Conservation (phyloP, 2,113 vertebrate genomes). For the Centropristis striata region DNA sequence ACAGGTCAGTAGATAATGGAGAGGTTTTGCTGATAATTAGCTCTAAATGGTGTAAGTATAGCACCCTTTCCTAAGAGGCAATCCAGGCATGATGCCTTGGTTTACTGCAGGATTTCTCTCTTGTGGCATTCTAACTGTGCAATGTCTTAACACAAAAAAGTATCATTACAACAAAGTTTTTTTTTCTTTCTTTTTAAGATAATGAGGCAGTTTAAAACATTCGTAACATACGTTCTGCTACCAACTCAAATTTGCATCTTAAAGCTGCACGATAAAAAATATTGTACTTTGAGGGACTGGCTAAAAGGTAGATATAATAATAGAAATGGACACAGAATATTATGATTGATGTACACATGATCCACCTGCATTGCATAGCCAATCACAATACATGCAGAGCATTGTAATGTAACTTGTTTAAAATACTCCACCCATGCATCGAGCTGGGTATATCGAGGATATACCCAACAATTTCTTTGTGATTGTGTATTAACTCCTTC, state of each 20-base stretch:
- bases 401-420: too few relatives aligned
- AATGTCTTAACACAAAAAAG: not conserved
- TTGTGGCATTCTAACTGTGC: not conserved
- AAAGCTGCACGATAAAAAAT: not conserved
- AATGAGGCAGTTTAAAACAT: not conserved
- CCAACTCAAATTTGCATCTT: not conserved
- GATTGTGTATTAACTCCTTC: too few relatives aligned
- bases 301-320: not conserved
- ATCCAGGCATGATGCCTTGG: conserved; percentile 19
- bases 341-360: not conserved
- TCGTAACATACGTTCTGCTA: too few relatives aligned
- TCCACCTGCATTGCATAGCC: too few relatives aligned
- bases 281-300: not conserved
- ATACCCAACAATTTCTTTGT: too few relatives aligned
- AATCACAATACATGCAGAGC: too few relatives aligned
- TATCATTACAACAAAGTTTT: not conserved
- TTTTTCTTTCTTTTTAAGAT: not conserved
- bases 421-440: too few relatives aligned
- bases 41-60: conserved; percentile 64
- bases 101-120: conserved; percentile 21
- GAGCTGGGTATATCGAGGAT: too few relatives aligned
- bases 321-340: not conserved
- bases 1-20: conserved; percentile 76
- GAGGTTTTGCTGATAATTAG: conserved; percentile 73
- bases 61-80: conserved; percentile 23